phyloP scores from a whole-genome alignment of 2,888 invertebrate species.

The Cecidostiba fungosa region DNA sequence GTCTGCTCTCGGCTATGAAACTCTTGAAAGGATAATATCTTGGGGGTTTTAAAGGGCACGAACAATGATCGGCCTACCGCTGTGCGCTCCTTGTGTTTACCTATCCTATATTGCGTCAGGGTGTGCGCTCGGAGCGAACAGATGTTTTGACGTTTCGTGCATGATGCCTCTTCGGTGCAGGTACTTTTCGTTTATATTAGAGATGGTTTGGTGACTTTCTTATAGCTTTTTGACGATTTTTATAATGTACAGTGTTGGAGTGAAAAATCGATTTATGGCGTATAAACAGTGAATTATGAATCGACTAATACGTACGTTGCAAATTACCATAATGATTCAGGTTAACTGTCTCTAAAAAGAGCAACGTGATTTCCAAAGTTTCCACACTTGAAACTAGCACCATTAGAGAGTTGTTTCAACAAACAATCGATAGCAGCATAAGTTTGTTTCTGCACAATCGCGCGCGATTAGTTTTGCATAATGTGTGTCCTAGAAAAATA shows the following conservation, averaged over 20 bases:
- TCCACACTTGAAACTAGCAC: not conserved
- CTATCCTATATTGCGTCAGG: slow-evolving; percentile 16
- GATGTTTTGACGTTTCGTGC: slow-evolving; percentile 37
- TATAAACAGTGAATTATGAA: no score
- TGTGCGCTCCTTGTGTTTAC: slow-evolving; percentile 15
- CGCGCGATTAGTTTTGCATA: not conserved
- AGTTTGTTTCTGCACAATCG: not conserved
- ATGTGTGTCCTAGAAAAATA: not conserved
- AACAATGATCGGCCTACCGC: not conserved
- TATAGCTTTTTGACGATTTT: no score
- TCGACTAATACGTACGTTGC: no score
- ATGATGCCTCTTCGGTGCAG: not conserved
- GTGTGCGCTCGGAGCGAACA: slow-evolving; percentile 25
- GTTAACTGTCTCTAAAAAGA: not conserved
- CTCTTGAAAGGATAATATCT: not conserved
- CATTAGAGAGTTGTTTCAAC: not conserved
- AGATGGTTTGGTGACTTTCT: no score
- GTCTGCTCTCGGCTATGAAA: not conserved
- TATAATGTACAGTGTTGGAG: no score
- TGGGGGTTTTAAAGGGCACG: slow-evolving; percentile 25
- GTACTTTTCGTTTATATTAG: no score
- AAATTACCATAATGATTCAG: no score
- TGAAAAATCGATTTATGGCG: no score
- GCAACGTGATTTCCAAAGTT: not conserved
- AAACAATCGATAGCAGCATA: not conserved